Conservation (phyloP, 2,888 invertebrate species). For the Lysandra coridon region DNA sequence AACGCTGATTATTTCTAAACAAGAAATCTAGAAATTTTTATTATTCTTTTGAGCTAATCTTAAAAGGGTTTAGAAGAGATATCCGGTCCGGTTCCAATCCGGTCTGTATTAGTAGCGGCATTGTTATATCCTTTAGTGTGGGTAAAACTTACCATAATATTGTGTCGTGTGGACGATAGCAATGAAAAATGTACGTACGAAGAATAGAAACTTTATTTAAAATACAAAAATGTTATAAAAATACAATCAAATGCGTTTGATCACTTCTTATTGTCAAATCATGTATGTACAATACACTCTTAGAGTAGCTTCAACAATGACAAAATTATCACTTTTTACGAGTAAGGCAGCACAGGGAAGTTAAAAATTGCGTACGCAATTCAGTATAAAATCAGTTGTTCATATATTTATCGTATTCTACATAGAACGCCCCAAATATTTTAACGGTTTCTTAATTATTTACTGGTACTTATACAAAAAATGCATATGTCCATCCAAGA, state of each 20-base stretch:
- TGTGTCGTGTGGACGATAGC: conserved; percentile 31
- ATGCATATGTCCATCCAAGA: neutral
- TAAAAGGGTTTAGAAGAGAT: too few relatives aligned
- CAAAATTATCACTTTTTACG: conserved; percentile 24
- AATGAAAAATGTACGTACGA: conserved; percentile 62
- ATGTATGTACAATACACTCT: conserved; percentile 63
- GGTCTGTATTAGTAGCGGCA: conserved; percentile 34
- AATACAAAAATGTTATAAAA: conserved; percentile 79
- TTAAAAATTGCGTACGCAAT: neutral
- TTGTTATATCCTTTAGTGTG: conserved; percentile 32
- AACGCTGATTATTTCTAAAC: too few relatives aligned
- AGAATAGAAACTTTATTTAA: conserved; percentile 80
- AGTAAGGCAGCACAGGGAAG: conserved; percentile 25
- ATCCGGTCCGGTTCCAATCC: too few relatives aligned
- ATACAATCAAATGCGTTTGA: conserved; percentile 79
- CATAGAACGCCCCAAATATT: conserved; percentile 10
- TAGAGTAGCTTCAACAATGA: conserved; percentile 20
- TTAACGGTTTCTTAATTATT: neutral
- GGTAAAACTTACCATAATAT: conserved; percentile 32
- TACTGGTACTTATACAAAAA: neutral
- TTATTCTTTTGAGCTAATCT: too few relatives aligned
- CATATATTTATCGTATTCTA: conserved; percentile 22
- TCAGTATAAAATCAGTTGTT: neutral
- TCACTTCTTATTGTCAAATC: conserved; percentile 69
- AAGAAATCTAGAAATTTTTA: too few relatives aligned